phyloP scores from a whole-genome alignment of 2,888 invertebrate species.

The Philonicus albiceps region DNA sequence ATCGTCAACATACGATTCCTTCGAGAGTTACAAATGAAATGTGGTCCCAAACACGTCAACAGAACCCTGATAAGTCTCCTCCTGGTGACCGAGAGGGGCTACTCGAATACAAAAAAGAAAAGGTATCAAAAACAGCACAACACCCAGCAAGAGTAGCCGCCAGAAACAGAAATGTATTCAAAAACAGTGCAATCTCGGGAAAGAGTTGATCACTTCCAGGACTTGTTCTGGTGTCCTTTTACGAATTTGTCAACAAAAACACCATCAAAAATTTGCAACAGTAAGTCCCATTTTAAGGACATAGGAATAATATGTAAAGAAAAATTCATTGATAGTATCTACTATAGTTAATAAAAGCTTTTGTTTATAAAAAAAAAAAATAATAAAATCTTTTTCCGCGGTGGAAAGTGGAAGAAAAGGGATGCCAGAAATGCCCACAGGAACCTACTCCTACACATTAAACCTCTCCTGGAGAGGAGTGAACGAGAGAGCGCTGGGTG shows the following conservation, averaged over 20 bases:
- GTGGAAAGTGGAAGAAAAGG: neutral
- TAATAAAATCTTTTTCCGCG: neutral
- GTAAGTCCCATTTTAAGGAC: neutral
- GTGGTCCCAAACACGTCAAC: neutral
- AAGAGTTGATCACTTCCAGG: neutral
- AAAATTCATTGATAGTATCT: neutral
- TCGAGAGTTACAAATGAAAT: conserved; percentile 26
- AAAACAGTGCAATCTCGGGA: neutral
- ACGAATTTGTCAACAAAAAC: neutral
- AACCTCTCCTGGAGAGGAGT: neutral
- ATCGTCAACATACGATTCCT: neutral
- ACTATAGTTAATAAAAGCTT: neutral
- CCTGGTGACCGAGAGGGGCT: neutral
- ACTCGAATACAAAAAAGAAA: conserved; percentile 6
- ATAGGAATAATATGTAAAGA: neutral
- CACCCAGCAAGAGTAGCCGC: neutral
- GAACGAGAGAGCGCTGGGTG: neutral
- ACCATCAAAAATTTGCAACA: neutral
- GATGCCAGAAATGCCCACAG: neutral
- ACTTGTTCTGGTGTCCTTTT: neutral
- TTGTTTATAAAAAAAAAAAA: neutral
- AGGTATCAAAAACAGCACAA: conserved; percentile 20
- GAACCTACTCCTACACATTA: neutral
- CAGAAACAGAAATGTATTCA: neutral
- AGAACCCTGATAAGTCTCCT: neutral